Evolutionary conservation across 1,140 invertebrate genomes (phyloP).

Genomic region (Micrasema longulum): DNA sequence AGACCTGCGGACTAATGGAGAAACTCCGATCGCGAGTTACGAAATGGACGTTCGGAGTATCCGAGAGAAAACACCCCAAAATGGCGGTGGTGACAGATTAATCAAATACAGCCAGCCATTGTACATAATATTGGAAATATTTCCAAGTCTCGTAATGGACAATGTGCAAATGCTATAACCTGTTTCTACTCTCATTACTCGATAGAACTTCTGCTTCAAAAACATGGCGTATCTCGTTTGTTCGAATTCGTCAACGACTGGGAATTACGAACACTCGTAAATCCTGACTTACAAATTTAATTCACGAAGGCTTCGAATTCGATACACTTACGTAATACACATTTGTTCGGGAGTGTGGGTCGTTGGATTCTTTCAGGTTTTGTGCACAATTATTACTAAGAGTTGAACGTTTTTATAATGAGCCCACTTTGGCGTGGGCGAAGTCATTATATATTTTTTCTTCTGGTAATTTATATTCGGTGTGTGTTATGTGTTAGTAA

Average conservation of each 20-base stretch:
- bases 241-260: constrained; percentile 6
- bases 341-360: constrained; percentile 1
- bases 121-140: not conserved
- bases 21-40: not conserved
- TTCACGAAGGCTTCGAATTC: not conserved
- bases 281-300: not conserved
- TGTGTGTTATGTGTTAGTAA: constrained; percentile 1
- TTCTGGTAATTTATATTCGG: not conserved
- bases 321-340: constrained; percentile 8
- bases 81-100: constrained; percentile 1
- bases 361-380: constrained; percentile 18
- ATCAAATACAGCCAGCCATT: not conserved
- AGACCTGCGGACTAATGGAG: not conserved
- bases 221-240: not conserved
- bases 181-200: no score
- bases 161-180: not conserved
- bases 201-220: not conserved
- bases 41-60: not conserved
- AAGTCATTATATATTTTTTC: constrained; percentile 27
- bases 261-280: not conserved
- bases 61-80: constrained; percentile 3
- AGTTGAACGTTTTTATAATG: constrained; percentile 20
- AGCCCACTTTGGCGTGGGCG: constrained; percentile 15
- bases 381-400: constrained; percentile 16
- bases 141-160: not conserved